phyloP scores from a whole-genome alignment of 1,140 invertebrate genomes.

The Drosophila kepulauana region DNA sequence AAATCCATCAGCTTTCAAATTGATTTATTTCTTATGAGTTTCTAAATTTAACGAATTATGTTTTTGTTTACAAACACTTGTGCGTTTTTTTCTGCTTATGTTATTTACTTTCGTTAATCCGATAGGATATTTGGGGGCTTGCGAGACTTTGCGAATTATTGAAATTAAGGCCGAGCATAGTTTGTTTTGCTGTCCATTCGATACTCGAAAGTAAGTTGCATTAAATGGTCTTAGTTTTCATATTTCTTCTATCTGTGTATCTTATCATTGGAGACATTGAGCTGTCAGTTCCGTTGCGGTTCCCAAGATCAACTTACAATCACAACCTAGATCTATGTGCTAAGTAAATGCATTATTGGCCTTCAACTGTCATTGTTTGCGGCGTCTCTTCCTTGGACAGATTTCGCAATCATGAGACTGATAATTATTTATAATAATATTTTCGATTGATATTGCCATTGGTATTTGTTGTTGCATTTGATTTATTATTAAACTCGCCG shows the following conservation, averaged over 20 bases:
- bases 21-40: slow-evolving; percentile 3
- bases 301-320: not conserved
- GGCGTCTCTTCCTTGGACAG: not conserved
- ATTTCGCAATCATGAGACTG: slow-evolving; percentile 10
- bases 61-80: not conserved
- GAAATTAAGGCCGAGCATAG: not conserved
- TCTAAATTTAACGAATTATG: slow-evolving; percentile 19
- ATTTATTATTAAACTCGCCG: slow-evolving; percentile 16
- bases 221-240: slow-evolving; percentile 13
- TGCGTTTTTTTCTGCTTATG: not conserved
- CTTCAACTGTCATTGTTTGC: slow-evolving; percentile 3
- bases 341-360: not conserved
- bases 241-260: slow-evolving; percentile 35
- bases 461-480: not conserved
- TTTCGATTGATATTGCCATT: not conserved
- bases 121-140: not conserved
- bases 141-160: slow-evolving; percentile 45
- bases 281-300: slow-evolving; percentile 9
- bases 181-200: not conserved
- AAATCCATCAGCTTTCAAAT: slow-evolving; percentile 26
- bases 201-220: not conserved
- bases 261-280: slow-evolving; percentile 40
- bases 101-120: slow-evolving; percentile 33
- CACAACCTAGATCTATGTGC: slow-evolving; percentile 7
- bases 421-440: slow-evolving; percentile 15